Percentiles rank a stretch among this genome's conserved stretches.
Evolutionary conservation across 2,113 vertebrate genomes (phyloP).

Genomic region (Lophura nycthemera): DNA sequence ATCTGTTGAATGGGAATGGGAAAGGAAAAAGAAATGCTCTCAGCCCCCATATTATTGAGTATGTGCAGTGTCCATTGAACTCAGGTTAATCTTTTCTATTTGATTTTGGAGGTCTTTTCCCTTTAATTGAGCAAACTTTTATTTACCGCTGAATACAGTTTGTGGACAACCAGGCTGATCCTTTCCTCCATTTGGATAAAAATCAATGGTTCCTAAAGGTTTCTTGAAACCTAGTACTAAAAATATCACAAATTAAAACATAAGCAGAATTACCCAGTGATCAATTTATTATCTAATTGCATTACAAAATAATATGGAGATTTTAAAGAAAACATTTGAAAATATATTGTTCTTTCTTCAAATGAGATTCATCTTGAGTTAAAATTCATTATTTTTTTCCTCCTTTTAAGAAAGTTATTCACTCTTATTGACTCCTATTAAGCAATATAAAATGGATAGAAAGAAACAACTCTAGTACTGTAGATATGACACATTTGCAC

Average conservation of each 20-base stretch:
- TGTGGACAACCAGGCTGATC: slow-evolving; percentile 92
- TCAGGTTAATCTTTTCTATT: background rate
- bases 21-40: background rate
- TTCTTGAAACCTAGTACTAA: slow-evolving; percentile 84
- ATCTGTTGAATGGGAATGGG: background rate
- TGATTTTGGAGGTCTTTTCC: background rate
- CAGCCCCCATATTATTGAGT: background rate
- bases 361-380: background rate
- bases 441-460: background rate
- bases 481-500: background rate
- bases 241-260: background rate
- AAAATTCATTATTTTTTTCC: rapidly evolving
- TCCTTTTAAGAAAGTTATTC: background rate
- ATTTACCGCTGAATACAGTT: slow-evolving; percentile 86
- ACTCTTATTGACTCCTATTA: background rate
- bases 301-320: background rate
- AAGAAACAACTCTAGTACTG: background rate
- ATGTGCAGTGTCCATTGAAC: background rate
- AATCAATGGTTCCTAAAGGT: slow-evolving; percentile 89
- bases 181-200: slow-evolving; percentile 90
- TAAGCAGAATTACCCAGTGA: background rate
- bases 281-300: background rate
- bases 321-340: background rate
- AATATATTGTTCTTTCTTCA: background rate
- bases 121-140: background rate